Percentiles rank a stretch among this genome's conserved stretches.
Conservation (phyloP, 2,113 vertebrate species). For the Neolamprologus hecqui region DNA sequence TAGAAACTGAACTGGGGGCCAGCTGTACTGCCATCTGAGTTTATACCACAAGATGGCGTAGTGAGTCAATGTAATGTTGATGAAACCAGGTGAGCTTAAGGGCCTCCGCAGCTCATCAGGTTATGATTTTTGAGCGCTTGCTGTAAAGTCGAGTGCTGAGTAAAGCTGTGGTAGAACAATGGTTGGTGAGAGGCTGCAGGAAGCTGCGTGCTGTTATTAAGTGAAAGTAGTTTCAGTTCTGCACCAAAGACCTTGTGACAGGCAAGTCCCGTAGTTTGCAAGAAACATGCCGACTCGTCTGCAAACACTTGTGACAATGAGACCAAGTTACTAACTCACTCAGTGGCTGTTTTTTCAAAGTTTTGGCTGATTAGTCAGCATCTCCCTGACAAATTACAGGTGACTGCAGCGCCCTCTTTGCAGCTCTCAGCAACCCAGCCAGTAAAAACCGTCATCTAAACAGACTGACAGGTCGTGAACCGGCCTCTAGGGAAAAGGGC, state of each 20-base stretch:
- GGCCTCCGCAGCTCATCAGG: neutral
- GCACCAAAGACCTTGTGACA: neutral
- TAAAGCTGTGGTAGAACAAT: fast-evolving
- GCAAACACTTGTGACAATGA: neutral
- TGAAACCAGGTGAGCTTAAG: neutral
- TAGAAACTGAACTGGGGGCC: neutral
- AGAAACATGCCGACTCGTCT: neutral
- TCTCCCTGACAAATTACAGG: neutral
- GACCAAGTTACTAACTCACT: neutral
- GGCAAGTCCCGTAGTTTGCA: neutral
- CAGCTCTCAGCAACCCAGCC: neutral
- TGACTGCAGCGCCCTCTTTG: fast-evolving
- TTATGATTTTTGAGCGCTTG: fast-evolving
- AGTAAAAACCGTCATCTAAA: neutral
- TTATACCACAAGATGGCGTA: neutral
- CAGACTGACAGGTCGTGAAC: neutral
- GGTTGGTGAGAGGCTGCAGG: neutral
- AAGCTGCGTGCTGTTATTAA: neutral
- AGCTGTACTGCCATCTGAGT: neutral
- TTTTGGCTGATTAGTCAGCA: neutral
- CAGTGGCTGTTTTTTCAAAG: fast-evolving
- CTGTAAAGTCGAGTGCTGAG: neutral
- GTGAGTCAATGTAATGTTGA: fast-evolving
- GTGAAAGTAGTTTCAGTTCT: neutral
- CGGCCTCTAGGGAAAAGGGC: fast-evolving